Evolutionary conservation across 2,888 invertebrate genomes (phyloP).

Genomic region (Athetis lepigone): DNA sequence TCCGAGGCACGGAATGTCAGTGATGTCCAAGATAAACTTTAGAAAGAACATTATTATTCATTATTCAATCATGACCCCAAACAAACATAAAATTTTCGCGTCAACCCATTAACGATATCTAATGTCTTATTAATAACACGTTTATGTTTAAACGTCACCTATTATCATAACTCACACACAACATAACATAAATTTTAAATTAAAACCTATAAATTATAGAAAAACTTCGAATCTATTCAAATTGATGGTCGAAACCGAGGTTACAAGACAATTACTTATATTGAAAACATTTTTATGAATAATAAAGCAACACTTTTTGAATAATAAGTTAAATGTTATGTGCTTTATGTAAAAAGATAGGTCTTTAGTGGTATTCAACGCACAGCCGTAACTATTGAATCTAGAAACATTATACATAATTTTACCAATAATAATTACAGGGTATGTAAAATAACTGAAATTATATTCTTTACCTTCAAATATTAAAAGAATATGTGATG

Average conservation of each 20-base stretch:
- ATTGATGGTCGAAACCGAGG: conserved; percentile 24
- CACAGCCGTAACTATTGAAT: too few relatives aligned
- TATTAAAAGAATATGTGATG: too few relatives aligned
- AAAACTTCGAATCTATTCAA: conserved; percentile 42
- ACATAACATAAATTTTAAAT: conserved; percentile 48
- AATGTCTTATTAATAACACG: conserved; percentile 41
- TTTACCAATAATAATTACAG: too few relatives aligned
- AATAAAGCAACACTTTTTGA: conserved; percentile 34
- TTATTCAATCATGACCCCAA: conserved; percentile 1
- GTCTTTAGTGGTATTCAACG: too few relatives aligned
- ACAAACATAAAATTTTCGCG: conserved; percentile 25
- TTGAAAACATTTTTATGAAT: conserved; percentile 47
- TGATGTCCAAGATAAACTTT: too few relatives aligned
- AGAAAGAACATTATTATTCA: too few relatives aligned
- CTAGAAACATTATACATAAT: too few relatives aligned
- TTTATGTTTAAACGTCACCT: conserved; percentile 27
- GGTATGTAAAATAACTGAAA: too few relatives aligned
- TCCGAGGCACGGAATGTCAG: too few relatives aligned
- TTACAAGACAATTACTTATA: conserved; percentile 52
- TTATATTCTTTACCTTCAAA: too few relatives aligned
- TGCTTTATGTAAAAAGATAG: too few relatives aligned
- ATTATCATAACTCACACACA: conserved; percentile 42
- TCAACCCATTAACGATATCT: conserved; percentile 26
- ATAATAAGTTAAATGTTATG: conserved; percentile 21
- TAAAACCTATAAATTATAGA: conserved; percentile 43